These are phyloP conservation scores for Bos javanicus DNA, from an alignment of 2,113 vertebrate genomes.

Conservation along the genomic window DNA sequence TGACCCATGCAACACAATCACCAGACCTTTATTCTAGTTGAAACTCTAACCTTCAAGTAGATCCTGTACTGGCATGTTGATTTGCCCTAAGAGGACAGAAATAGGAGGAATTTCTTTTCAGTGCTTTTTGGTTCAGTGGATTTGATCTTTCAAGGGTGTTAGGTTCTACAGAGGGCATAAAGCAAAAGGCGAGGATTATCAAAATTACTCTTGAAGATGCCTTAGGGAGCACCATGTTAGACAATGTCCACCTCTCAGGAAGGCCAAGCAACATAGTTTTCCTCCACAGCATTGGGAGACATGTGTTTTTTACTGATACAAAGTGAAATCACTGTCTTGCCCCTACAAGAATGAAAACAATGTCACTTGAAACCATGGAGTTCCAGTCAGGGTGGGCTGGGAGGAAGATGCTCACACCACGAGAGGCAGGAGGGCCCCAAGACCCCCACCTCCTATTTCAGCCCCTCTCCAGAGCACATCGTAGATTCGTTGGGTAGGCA, in stretches of 20 bases:
- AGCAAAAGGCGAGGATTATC: neutral
- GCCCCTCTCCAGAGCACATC: neutral
- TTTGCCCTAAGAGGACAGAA: neutral
- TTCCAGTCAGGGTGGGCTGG: neutral
- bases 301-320: slow-evolving; percentile 12
- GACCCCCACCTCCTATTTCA: neutral
- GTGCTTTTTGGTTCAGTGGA: neutral
- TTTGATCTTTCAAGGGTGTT: neutral
- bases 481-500: neutral
- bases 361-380: neutral
- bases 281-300: neutral
- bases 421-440: neutral
- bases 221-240: neutral
- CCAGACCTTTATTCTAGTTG: slow-evolving; percentile 4
- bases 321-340: neutral
- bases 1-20: neutral
- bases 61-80: neutral
- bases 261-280: neutral
- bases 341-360: neutral
- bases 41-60: neutral
- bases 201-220: neutral
- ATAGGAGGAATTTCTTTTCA: neutral
- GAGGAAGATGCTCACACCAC: neutral
- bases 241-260: neutral
- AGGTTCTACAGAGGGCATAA: neutral